These are phyloP conservation scores for Gortyna flavago DNA, from an alignment of 2,888 invertebrate species.

Conservation along the genomic window DNA sequence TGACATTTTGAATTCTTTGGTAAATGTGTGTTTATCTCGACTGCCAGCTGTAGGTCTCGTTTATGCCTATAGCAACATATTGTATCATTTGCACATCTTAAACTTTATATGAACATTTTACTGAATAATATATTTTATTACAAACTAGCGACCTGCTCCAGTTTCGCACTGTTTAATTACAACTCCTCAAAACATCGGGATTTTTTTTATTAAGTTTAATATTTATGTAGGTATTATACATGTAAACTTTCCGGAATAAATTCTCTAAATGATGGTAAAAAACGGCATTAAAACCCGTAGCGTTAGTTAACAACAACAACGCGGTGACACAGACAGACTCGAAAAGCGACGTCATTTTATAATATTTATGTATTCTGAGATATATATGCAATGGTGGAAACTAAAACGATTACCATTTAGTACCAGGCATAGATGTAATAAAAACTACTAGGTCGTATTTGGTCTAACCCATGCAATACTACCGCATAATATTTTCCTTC, in stretches of 20 bases:
- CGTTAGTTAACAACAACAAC: background rate
- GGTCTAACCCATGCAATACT: too few relatives aligned
- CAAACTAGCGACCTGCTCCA: background rate
- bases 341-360: background rate
- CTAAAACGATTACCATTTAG: background rate
- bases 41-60: background rate
- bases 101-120: background rate
- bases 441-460: background rate
- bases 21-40: slow-evolving; percentile 18
- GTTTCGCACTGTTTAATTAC: background rate
- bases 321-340: background rate
- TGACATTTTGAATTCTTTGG: background rate
- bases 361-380: background rate
- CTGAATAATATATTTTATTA: background rate
- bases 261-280: background rate
- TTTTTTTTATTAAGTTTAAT: background rate
- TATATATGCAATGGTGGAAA: background rate
- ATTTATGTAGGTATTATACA: background rate
- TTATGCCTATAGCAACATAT: background rate
- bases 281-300: background rate
- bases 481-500: background rate
- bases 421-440: too few relatives aligned
- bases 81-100: background rate
- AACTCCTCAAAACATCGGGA: background rate
- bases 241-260: background rate